Conservation (phyloP, 2,888 invertebrate genomes). For the Lamellibrachia columna region DNA sequence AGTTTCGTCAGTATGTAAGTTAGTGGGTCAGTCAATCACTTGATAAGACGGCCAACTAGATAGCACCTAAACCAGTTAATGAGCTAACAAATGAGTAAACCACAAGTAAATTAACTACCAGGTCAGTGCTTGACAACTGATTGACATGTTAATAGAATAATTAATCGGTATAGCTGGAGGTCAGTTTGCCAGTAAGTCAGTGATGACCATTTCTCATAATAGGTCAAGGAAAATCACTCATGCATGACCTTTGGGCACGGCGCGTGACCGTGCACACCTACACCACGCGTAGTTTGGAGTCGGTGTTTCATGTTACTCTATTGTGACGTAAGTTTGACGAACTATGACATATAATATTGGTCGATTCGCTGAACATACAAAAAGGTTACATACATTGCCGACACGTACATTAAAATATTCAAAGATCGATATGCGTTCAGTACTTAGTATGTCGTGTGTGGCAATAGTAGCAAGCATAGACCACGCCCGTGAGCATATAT, state of each 20-base stretch:
- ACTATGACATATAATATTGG: not conserved
- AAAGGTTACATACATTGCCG: not conserved
- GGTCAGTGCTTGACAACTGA: not conserved
- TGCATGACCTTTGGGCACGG: not conserved
- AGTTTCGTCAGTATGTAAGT: not conserved
- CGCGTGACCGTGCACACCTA: not conserved
- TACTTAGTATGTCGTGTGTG: not conserved
- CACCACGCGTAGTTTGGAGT: not conserved
- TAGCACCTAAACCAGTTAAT: not conserved
- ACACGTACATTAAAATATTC: not conserved
- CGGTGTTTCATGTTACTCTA: not conserved
- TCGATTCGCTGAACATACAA: not conserved
- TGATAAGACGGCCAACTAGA: not conserved
- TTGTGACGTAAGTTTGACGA: not conserved
- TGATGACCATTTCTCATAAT: not conserved
- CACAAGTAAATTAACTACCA: not conserved
- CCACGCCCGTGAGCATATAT: not conserved
- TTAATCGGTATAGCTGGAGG: not conserved
- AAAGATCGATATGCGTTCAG: not conserved
- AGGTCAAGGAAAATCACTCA: not conserved
- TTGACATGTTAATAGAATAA: not conserved
- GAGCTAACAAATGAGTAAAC: not conserved
- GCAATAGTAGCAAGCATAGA: not conserved
- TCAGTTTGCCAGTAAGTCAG: not conserved
- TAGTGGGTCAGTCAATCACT: not conserved